A percentile compares a stretch with the other conserved stretches of the same genome.
Conservation (phyloP, 2,888 invertebrate species). For the Perizoma affinitatum region DNA sequence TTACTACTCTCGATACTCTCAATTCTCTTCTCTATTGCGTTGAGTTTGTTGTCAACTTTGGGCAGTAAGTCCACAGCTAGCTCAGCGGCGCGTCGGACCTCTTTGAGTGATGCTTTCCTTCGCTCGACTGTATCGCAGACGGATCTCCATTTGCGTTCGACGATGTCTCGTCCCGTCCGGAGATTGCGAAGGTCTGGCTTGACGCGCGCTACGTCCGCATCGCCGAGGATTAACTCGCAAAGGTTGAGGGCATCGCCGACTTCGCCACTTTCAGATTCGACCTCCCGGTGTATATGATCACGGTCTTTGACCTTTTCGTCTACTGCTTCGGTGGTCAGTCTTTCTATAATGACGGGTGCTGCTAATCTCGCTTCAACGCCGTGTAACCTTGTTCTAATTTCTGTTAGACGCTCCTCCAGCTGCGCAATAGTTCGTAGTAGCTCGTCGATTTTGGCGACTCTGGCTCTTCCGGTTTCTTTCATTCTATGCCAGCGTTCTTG, state of each 20-base stretch:
- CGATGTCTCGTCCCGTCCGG: constrained; percentile 86
- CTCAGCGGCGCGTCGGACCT: constrained; percentile 86
- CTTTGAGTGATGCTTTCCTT: constrained; percentile 74
- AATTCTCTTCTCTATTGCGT: constrained; percentile 84
- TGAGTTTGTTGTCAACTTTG: constrained; percentile 85
- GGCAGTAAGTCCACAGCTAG: constrained; percentile 85
- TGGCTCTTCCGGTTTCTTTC: constrained; percentile 85
- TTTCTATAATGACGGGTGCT: constrained; percentile 87
- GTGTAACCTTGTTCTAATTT: constrained; percentile 89
- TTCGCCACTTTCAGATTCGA: constrained; percentile 90
- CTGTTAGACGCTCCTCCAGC: constrained; percentile 88
- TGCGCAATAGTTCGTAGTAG: constrained; percentile 88
- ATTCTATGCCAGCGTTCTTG: constrained; percentile 88
- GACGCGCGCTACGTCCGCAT: constrained; percentile 88
- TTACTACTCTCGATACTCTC: constrained; percentile 78
- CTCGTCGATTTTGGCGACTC: constrained; percentile 89
- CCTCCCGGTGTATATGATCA: constrained; percentile 88
- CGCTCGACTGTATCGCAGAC: constrained; percentile 90
- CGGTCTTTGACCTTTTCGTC: constrained; percentile 88
- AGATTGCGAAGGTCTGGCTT: constrained; percentile 89
- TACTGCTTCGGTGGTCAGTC: constrained; percentile 86
- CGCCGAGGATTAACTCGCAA: constrained; percentile 90
- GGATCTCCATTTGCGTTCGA: constrained; percentile 91
- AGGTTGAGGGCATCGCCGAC: constrained; percentile 91
- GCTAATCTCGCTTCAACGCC: constrained; percentile 88